A percentile compares a stretch with the other conserved stretches of the same genome.
Evolutionary conservation across 2,888 invertebrate species (phyloP).

Genomic region (Neoaliturus tenellus): DNA sequence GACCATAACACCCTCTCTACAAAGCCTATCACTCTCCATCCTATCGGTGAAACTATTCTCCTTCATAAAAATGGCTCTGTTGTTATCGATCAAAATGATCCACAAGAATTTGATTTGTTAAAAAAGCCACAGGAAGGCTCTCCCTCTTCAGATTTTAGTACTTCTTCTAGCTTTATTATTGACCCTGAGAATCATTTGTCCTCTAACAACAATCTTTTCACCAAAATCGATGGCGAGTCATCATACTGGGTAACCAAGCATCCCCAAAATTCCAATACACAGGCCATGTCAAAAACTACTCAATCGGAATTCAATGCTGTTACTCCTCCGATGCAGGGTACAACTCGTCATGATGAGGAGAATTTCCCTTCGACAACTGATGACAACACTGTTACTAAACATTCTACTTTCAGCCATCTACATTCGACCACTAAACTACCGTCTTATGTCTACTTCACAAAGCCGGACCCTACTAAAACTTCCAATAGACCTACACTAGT

Average conservation of each 20-base stretch:
- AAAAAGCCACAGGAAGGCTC: constrained; percentile 62
- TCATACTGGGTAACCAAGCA: constrained; percentile 53
- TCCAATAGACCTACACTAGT: neutral
- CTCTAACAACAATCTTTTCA: constrained; percentile 36
- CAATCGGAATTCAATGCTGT: constrained; percentile 45
- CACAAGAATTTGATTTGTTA: constrained; percentile 70
- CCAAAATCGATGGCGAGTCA: constrained; percentile 16
- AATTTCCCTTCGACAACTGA: constrained; percentile 34
- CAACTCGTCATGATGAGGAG: constrained; percentile 41
- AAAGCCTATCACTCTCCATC: constrained; percentile 64
- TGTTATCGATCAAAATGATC: constrained; percentile 71
- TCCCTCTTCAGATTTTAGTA: constrained; percentile 56
- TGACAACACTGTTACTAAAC: constrained; percentile 20
- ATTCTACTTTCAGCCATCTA: neutral
- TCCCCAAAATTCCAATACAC: constrained; percentile 50
- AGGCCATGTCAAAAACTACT: constrained; percentile 58
- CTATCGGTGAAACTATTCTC: constrained; percentile 72
- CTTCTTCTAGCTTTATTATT: constrained; percentile 61
- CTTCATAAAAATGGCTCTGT: constrained; percentile 72
- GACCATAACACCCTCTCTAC: constrained; percentile 31
- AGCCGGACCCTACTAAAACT: constrained; percentile 2
- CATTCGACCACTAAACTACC: constrained; percentile 36
- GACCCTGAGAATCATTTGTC: constrained; percentile 46
- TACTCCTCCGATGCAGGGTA: constrained; percentile 36
- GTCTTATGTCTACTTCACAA: constrained; percentile 35